Percentiles rank a stretch among this genome's conserved stretches.
Conservation (phyloP, 2,113 vertebrate species). For the Cranoglanis bouderius region DNA sequence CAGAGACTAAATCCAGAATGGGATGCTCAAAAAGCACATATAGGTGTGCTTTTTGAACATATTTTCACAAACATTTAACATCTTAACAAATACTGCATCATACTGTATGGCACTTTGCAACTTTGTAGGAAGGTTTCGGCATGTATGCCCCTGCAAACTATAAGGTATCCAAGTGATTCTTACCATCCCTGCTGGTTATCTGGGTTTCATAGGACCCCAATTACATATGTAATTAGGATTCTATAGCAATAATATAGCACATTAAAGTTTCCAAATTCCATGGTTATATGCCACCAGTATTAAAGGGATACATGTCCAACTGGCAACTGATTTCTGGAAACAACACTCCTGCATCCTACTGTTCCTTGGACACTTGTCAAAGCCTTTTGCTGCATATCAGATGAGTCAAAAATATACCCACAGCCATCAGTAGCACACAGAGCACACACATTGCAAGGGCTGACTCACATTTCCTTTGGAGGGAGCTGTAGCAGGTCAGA, state of each 20-base stretch:
- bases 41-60: neutral
- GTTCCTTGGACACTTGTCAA: constrained; percentile 7
- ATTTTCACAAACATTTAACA: neutral
- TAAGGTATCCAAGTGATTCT: neutral
- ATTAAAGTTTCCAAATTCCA: neutral
- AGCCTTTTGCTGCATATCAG: neutral
- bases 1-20: neutral
- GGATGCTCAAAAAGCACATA: neutral
- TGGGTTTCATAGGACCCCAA: neutral
- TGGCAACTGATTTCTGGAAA: neutral
- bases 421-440: constrained; percentile 7
- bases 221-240: neutral
- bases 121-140: neutral
- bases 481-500: neutral
- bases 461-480: constrained; percentile 10
- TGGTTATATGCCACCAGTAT: neutral
- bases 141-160: neutral
- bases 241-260: neutral
- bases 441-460: neutral
- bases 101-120: neutral
- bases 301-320: neutral
- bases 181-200: neutral
- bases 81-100: neutral
- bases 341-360: neutral
- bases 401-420: neutral